A percentile compares a stretch with the other conserved stretches of the same genome.
Conservation (phyloP, 2,797 vertebrate genomes). For the Silurus aristotelis region DNA sequence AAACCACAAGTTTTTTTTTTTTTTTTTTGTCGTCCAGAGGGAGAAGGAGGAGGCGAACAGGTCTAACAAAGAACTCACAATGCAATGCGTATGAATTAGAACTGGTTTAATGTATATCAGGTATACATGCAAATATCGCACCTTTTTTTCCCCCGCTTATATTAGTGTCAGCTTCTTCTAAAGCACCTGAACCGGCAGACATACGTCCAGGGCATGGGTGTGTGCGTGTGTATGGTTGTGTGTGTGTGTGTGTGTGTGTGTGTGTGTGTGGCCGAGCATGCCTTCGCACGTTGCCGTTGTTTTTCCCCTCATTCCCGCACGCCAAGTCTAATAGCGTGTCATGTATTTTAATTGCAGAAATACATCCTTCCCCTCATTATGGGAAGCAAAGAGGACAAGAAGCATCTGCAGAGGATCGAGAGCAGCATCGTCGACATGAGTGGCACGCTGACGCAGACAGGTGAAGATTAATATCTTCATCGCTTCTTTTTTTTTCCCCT, state of each 20-base stretch:
- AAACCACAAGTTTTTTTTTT: slow-evolving; percentile 44
- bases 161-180: not conserved
- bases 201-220: slow-evolving; percentile 11
- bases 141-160: not conserved
- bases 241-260: too few relatives aligned
- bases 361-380: slow-evolving; percentile 96
- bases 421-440: slow-evolving; percentile 94
- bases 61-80: too few relatives aligned
- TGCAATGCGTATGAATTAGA: slow-evolving; percentile 31
- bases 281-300: slow-evolving; percentile 14
- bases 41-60: not conserved
- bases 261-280: slow-evolving; percentile 21
- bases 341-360: slow-evolving; percentile 87
- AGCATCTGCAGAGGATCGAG: slow-evolving; percentile 97
- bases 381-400: slow-evolving; percentile 95
- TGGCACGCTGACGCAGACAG: slow-evolving; percentile 99
- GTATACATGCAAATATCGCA: slow-evolving; percentile 14
- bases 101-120: not conserved
- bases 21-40: slow-evolving; percentile 8
- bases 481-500: slow-evolving; percentile 76
- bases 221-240: too few relatives aligned
- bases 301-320: slow-evolving; percentile 51
- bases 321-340: slow-evolving; percentile 75
- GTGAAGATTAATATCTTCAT: slow-evolving; percentile 99
- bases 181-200: not conserved